Base-by-base conservation (phyloP, 2,113 vertebrate genomes). In the Callorhinus ursinus region DNA sequence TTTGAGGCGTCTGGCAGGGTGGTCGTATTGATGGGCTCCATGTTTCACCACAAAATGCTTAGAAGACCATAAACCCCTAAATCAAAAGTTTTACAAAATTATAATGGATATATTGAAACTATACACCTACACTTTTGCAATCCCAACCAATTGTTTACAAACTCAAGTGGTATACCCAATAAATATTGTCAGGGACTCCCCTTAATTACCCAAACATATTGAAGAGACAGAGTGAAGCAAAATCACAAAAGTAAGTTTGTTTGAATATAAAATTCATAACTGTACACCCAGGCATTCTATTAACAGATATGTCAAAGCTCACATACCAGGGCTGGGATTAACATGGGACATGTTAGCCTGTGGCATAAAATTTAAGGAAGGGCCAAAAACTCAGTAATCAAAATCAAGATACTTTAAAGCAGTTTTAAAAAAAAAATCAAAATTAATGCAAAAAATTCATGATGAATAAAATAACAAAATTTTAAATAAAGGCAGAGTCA, bases 11-110 rank as follows among this genome's bases (percentile, higher is more conserved):
- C 72, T 55, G 74, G 12, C 92, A 67, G 69, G 0, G 4, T 36
- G 4, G 42, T 95, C 57, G 31, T 96, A 59, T 97, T 97, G 74
- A 7, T n/a, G 83, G 89, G 90, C 22, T 19, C 97, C 89, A 79
- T 93, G 57, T 92, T n/a, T 36, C 89, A 9, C 42, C 82, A 39
- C 7, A 39, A 87, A 82, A 86, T 89, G 33, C 36, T 89, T 19
- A 65, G 33, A 72, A 72, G 77, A 80, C 26, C 67, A 90, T 15
- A 90, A 33, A 55, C 19, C 18, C 65, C 71, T 92, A 87, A 84
- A 96, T 65, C 3, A 87, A 95, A 96, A 95, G 85, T 63, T 84
- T 93, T 42, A 84, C 2, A 84, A 69, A 90, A 71, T 89, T 77
- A 89, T 36, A 36, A 55, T 55, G 33, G 19, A 46, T 33, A 51